Conservation (phyloP, 2,888 invertebrate species). For the Dascillus cervinus region DNA sequence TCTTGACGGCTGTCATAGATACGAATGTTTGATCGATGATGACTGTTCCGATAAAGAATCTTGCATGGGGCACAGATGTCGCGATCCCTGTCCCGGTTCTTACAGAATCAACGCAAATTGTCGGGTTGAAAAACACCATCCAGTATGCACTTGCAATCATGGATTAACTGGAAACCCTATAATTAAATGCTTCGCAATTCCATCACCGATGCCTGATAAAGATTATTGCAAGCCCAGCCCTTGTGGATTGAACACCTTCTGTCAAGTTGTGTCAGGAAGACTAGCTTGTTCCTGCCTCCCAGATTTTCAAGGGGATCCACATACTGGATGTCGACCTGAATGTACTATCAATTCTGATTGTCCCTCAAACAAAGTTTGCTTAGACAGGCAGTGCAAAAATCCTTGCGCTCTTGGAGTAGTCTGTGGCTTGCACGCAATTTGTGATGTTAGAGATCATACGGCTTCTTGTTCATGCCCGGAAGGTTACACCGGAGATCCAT, state of each 20-base stretch:
- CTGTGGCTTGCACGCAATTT: slow-evolving; percentile 76
- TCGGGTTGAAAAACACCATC: slow-evolving; percentile 69
- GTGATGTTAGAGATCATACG: slow-evolving; percentile 72
- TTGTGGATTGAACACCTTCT: slow-evolving; percentile 74
- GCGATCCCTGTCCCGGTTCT: slow-evolving; percentile 74
- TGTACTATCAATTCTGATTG: slow-evolving; percentile 81
- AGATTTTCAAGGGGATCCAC: slow-evolving; percentile 73
- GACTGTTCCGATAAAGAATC: slow-evolving; percentile 67
- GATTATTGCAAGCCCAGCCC: slow-evolving; percentile 67
- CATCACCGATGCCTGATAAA: slow-evolving; percentile 47
- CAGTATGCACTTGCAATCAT: slow-evolving; percentile 66
- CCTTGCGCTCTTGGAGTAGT: slow-evolving; percentile 62
- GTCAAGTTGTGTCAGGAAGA: slow-evolving; percentile 59
- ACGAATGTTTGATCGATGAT: slow-evolving; percentile 72
- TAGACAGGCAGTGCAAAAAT: slow-evolving; percentile 65
- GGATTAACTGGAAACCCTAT: slow-evolving; percentile 73
- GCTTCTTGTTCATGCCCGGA: slow-evolving; percentile 73
- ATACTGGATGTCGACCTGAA: slow-evolving; percentile 67
- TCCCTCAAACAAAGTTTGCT: slow-evolving; percentile 62
- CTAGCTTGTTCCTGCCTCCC: slow-evolving; percentile 71
- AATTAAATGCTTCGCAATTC: slow-evolving; percentile 58
- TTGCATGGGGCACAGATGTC: slow-evolving; percentile 73
- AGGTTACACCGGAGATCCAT: slow-evolving; percentile 73
- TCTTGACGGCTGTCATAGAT: slow-evolving; percentile 63
- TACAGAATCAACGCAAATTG: slow-evolving; percentile 71